Conservation (phyloP, 2,888 invertebrate genomes). For the Iselma pallidipennis region DNA sequence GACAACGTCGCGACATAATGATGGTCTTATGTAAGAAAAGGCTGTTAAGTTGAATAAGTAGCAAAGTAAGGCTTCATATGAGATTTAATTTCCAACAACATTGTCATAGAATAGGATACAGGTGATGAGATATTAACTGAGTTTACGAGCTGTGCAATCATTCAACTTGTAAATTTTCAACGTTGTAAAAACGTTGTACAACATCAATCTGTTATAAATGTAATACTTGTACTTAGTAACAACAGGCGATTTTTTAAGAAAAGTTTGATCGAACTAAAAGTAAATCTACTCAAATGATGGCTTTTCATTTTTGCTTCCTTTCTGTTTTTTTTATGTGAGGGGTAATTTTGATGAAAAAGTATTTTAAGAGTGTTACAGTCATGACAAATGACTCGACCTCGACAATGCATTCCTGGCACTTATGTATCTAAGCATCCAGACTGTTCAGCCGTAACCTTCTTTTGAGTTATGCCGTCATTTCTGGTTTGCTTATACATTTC, state of each 20-base stretch:
- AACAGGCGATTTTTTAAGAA: not conserved
- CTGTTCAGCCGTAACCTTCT: slow-evolving; percentile 3
- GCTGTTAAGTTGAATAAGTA: slow-evolving; percentile 35
- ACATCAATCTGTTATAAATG: not conserved
- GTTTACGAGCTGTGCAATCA: slow-evolving; percentile 42
- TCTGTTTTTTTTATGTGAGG: not conserved
- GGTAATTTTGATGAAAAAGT: not conserved
- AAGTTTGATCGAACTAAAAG: not conserved
- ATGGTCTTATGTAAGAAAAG: slow-evolving; percentile 18
- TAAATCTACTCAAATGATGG: not conserved
- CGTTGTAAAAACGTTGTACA: slow-evolving; percentile 24
- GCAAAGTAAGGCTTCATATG: slow-evolving; percentile 31
- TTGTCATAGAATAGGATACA: slow-evolving; percentile 46
- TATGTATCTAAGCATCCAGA: slow-evolving; percentile 5
- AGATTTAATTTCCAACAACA: slow-evolving; percentile 49
- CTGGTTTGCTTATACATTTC: slow-evolving; percentile 11
- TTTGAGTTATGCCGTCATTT: slow-evolving; percentile 9
- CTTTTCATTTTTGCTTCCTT: too few relatives aligned
- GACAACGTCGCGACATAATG: not conserved
- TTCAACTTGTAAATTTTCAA: slow-evolving; percentile 43
- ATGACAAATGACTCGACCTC: slow-evolving; percentile 12
- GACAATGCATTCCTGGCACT: slow-evolving; percentile 8
- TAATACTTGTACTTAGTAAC: not conserved
- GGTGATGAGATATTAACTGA: slow-evolving; percentile 48
- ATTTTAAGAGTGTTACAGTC: not conserved